Conservation (phyloP, 1,140 invertebrate species). For the Steinernema khuongi region DNA sequence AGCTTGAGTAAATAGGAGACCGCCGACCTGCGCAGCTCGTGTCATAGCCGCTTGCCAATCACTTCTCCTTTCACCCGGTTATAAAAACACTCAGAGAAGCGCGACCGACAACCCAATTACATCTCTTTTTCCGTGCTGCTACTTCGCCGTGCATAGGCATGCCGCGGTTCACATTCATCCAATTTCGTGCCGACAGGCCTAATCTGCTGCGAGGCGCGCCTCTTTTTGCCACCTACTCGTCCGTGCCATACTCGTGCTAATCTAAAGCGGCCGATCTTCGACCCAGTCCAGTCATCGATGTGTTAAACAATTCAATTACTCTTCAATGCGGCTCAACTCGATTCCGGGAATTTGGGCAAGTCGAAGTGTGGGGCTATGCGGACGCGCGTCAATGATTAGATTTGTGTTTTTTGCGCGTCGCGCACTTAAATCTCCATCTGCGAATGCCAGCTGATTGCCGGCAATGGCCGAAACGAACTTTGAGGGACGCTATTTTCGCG, state of each 20-base stretch:
- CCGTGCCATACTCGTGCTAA: not conserved
- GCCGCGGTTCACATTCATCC: not conserved
- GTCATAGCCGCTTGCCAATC: not conserved
- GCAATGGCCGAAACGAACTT: too few species aligned
- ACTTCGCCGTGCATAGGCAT: not conserved
- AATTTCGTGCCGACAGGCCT: not conserved
- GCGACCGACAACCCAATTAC: slow-evolving; percentile 7
- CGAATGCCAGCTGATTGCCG: too few species aligned
- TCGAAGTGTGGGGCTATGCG: not conserved
- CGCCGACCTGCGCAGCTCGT: not conserved
- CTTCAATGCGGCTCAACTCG: not conserved
- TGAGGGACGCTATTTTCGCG: too few species aligned
- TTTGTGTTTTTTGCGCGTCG: too few species aligned
- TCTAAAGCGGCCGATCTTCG: not conserved
- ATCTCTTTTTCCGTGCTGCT: not conserved
- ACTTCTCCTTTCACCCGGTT: not conserved
- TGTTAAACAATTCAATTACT: not conserved
- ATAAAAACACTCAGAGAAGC: not conserved
- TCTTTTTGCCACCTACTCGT: not conserved
- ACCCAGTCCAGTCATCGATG: too few species aligned
- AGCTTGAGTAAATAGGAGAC: not conserved
- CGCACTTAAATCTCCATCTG: not conserved
- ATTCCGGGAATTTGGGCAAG: not conserved
- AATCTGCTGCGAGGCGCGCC: not conserved
- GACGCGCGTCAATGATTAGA: not conserved